These are phyloP conservation scores for Gila orcuttii DNA, from an alignment of 2,113 vertebrate genomes.

Conservation along the genomic window DNA sequence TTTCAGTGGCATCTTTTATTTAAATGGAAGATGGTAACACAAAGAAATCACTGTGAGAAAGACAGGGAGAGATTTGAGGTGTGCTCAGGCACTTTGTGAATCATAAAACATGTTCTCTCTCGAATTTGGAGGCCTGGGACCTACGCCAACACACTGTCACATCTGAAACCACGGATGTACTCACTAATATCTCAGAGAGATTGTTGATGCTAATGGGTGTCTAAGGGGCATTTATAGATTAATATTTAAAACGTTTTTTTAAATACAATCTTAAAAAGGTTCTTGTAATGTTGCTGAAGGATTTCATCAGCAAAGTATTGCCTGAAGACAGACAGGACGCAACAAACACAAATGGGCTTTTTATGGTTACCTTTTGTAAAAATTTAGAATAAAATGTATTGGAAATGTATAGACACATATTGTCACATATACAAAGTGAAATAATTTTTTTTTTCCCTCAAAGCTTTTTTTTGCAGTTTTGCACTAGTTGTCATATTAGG, in stretches of 20 bases:
- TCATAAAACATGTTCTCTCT: slow-evolving; percentile 14
- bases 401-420: not conserved
- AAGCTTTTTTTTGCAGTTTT: not conserved
- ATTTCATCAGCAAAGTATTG: not conserved
- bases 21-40: not conserved
- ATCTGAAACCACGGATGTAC: not conserved
- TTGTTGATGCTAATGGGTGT: slow-evolving; percentile 9
- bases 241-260: not conserved
- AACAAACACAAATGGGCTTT: not conserved
- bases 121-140: slow-evolving; percentile 13
- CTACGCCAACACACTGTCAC: not conserved
- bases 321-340: not conserved
- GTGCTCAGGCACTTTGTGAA: not conserved
- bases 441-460: not conserved
- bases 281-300: not conserved
- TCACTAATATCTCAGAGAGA: not conserved
- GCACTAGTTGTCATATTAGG: no score
- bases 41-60: not conserved
- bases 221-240: not conserved
- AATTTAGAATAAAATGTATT: not conserved
- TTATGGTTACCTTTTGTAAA: not conserved
- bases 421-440: not conserved
- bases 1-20: not conserved
- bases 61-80: not conserved
- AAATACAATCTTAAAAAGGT: not conserved